Percentiles rank a stretch among this genome's conserved stretches.
phyloP scores from a whole-genome alignment of 2,113 vertebrate species.

The Podarcis muralis region DNA sequence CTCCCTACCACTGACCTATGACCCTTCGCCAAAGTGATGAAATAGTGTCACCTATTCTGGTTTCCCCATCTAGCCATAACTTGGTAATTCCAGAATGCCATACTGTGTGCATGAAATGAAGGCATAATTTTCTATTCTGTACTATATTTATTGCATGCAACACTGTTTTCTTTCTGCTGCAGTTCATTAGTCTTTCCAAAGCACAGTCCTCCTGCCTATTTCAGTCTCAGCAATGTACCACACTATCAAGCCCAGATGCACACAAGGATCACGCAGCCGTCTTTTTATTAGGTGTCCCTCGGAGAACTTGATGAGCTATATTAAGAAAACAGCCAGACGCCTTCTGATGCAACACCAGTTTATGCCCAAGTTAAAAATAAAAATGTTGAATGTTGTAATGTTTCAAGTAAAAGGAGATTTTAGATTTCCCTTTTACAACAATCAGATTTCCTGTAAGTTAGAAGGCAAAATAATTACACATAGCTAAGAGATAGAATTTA shows the following conservation, averaged over 20 bases:
- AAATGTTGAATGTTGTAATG: conserved; percentile 65
- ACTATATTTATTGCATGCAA: too few relatives aligned
- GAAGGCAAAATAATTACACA: neutral
- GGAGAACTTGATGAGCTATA: conserved; percentile 61
- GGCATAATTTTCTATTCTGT: neutral
- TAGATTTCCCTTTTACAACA: conserved; percentile 42
- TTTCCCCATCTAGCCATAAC: neutral
- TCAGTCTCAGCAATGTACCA: neutral
- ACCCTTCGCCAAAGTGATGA: neutral
- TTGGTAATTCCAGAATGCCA: neutral
- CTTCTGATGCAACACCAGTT: conserved; percentile 70
- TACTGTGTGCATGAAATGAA: neutral
- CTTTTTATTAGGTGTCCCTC: conserved; percentile 25
- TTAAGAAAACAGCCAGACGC: conserved; percentile 73
- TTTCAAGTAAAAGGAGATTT: conserved; percentile 49
- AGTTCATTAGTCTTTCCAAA: neutral
- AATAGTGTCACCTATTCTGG: neutral
- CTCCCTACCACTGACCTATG: neutral
- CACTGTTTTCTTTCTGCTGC: neutral
- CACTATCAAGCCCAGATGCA: neutral
- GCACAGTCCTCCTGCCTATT: neutral
- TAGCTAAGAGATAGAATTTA: neutral
- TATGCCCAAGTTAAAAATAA: conserved; percentile 66
- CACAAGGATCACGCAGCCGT: neutral
- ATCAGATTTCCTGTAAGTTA: neutral